Base-by-base conservation (phyloP, 2,113 vertebrate genomes). In the Typhlomys cinereus region DNA sequence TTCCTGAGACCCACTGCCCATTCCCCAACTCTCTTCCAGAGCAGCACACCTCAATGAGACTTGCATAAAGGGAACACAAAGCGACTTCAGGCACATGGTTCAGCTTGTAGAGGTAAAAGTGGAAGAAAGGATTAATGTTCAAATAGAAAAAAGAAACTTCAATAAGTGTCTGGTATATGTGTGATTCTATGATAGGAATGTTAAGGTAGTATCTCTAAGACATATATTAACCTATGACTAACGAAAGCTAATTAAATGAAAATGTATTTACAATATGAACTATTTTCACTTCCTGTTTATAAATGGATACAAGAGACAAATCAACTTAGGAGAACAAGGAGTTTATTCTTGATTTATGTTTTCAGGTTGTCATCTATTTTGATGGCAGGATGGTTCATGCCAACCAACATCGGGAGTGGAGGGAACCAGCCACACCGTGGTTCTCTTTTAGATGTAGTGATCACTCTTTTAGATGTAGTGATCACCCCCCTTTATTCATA, bases 11-110 rank as follows among this genome's bases (percentile, higher is more conserved):
- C 50, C 44, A 61, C 12, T 64, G 41, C 13, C 20, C 39, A 79
- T 7, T 75, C 50, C 6, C 17, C n/a, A n/a, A n/a, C 29, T 57
- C 20, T 13, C 14, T 67, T 2, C 14, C 67, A 12, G 9, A 57
- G 44, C 14, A 31, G 31, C 1, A 31, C n/a, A 15, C 2, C 3
- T 20, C 1, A 25, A 2, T 11, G 7, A 23, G 25, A 76, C 52
- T 31, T 4, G 61, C 31, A 27, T 5, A 18, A 25, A 52, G 29
- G 11, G 2, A 2, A 7, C 15, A 9, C 39, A 57, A 57, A 29
- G 50, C 39, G n/a, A n/a, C n/a, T 36, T 0, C 41, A 31, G 27
- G 27, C 7, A 10, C 6, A 2, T 15, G 39, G 25, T 48, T 2
- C 79, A 78, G 27, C 29, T 36, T 7, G 23, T 29, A 76, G 5